Evolutionary conservation across 2,888 invertebrate genomes (phyloP).

Genomic region (Tryphoninae sp.): DNA sequence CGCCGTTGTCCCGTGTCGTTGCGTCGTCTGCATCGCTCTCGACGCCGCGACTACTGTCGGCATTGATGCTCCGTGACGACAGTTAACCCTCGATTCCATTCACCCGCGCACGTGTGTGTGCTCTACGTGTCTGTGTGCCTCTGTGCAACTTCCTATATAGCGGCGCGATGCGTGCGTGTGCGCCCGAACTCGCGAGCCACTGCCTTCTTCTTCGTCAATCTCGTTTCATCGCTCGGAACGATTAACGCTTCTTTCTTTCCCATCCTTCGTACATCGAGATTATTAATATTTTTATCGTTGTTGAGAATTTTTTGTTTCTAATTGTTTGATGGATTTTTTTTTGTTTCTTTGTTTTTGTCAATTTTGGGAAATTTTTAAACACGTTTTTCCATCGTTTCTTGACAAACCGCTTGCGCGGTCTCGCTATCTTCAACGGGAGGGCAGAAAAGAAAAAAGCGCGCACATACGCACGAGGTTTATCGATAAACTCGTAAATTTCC

Average conservation of each 20-base stretch:
- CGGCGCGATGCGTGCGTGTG: conserved; percentile 51
- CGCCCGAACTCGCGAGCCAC: conserved; percentile 43
- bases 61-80: conserved; percentile 57
- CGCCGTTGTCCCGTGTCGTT: conserved; percentile 40
- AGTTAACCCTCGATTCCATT: conserved; percentile 52
- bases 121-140: conserved; percentile 47
- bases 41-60: conserved; percentile 50
- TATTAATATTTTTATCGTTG: background rate
- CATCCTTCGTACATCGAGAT: background rate
- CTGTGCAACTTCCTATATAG: conserved; percentile 40
- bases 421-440: background rate
- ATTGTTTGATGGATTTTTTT: no score
- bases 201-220: background rate
- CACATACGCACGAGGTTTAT: background rate
- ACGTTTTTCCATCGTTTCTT: background rate
- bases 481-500: conserved; percentile 29
- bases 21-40: conserved; percentile 57
- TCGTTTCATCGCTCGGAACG: background rate
- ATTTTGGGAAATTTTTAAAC: background rate
- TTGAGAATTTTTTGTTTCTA: background rate
- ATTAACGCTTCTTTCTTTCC: background rate
- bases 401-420: background rate
- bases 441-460: background rate
- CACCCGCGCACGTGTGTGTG: conserved; percentile 51
- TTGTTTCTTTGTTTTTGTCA: background rate